Evolutionary conservation across 2,113 vertebrate genomes (phyloP).

Genomic region (Paraplagusia blochii): DNA sequence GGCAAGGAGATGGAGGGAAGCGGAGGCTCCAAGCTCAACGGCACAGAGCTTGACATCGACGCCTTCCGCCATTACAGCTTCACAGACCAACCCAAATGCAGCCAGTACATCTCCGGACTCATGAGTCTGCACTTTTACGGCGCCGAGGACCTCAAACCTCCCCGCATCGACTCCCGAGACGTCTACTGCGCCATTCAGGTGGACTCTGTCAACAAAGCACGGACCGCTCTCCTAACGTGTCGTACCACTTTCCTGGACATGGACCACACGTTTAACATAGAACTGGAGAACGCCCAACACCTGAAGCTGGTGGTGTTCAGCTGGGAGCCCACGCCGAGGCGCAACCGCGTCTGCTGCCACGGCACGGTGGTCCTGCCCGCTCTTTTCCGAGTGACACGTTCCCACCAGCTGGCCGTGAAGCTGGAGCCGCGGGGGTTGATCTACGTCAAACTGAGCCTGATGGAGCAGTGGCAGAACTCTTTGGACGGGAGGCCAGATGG

Average conservation of each 20-base stretch:
- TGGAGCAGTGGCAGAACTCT: slow-evolving; percentile 96
- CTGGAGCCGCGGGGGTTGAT: slow-evolving; percentile 94
- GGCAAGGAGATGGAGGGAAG: slow-evolving; percentile 60
- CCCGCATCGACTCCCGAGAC: slow-evolving; percentile 89
- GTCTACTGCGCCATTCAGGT: slow-evolving; percentile 98
- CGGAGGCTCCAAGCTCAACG: slow-evolving; percentile 70
- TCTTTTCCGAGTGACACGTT: slow-evolving; percentile 89
- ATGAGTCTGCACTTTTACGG: slow-evolving; percentile 97
- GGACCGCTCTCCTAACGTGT: slow-evolving; percentile 93
- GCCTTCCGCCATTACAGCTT: slow-evolving; percentile 95
- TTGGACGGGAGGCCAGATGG: slow-evolving; percentile 76
- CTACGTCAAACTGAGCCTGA: slow-evolving; percentile 92
- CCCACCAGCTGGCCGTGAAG: slow-evolving; percentile 91
- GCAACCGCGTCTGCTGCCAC: slow-evolving; percentile 91
- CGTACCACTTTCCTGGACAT: slow-evolving; percentile 91
- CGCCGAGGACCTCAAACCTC: slow-evolving; percentile 94
- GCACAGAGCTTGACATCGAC: slow-evolving; percentile 87
- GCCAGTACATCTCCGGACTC: slow-evolving; percentile 91
- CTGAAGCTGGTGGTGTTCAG: slow-evolving; percentile 96
- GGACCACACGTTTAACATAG: slow-evolving; percentile 99
- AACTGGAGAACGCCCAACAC: slow-evolving; percentile 96
- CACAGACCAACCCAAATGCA: slow-evolving; percentile 92
- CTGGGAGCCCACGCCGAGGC: slow-evolving; percentile 89
- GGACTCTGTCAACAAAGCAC: slow-evolving; percentile 94
- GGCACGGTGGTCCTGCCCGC: slow-evolving; percentile 89